Percentiles rank a stretch among this genome's conserved stretches.
phyloP scores from a whole-genome alignment of 2,797 vertebrate species.

The Enteromius anoplus region DNA sequence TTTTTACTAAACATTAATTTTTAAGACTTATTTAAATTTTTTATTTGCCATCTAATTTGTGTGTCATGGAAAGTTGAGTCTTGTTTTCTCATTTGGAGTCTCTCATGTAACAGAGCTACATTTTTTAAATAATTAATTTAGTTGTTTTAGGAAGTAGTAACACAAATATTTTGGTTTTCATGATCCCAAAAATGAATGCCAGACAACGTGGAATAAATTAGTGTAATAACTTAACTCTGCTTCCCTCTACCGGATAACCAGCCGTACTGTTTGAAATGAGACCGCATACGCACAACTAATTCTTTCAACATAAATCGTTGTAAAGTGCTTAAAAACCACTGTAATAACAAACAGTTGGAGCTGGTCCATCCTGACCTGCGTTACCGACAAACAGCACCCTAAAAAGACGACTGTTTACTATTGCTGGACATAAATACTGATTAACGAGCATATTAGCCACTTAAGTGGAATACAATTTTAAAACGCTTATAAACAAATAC shows the following conservation, averaged over 20 bases:
- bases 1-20: not conserved
- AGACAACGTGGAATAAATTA: not conserved
- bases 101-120: not conserved
- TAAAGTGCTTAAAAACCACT: not conserved
- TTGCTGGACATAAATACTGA: not conserved
- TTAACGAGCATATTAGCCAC: not conserved
- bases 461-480: not conserved
- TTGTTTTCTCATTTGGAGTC: not conserved
- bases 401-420: not conserved
- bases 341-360: not conserved
- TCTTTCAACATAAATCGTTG: not conserved
- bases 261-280: not conserved
- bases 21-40: not conserved
- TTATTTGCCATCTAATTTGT: not conserved
- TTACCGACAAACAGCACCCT: not conserved
- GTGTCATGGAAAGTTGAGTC: not conserved
- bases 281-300: not conserved
- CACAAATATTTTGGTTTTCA: not conserved
- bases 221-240: not conserved
- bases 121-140: not conserved
- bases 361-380: no score
- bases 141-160: not conserved
- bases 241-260: conserved; percentile 25
- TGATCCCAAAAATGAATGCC: not conserved
- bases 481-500: not conserved